A percentile compares a stretch with the other conserved stretches of the same genome.
Conservation (phyloP, 2,797 vertebrate genomes). For the Cuculus canorus region DNA sequence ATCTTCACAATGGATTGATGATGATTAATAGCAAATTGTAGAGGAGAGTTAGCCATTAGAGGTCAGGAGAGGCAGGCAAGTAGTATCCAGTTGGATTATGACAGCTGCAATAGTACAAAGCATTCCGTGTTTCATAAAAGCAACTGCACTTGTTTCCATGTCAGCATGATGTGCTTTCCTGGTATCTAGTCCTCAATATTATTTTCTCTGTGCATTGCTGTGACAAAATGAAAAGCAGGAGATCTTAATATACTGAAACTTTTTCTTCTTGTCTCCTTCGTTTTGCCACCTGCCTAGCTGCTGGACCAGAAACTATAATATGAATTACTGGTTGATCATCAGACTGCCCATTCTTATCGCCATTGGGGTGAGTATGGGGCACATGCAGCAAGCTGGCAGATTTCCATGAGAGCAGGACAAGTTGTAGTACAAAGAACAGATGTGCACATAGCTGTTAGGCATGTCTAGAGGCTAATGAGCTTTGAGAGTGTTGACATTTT, state of each 20-base stretch:
- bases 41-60: constrained; percentile 19
- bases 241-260: neutral
- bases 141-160: constrained; percentile 50
- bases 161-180: constrained; percentile 48
- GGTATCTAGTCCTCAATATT: constrained; percentile 26
- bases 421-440: neutral
- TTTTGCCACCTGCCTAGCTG: constrained; percentile 78
- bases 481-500: constrained; percentile 11
- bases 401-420: neutral
- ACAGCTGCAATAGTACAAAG: neutral
- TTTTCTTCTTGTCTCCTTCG: neutral
- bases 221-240: neutral
- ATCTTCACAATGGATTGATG: constrained; percentile 35
- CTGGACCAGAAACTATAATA: constrained; percentile 95
- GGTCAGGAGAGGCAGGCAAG: neutral
- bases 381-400: fast-evolving
- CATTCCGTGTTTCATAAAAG: constrained; percentile 38
- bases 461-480: neutral
- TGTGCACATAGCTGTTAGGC: neutral
- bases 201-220: constrained; percentile 24
- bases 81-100: neutral
- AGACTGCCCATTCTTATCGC: constrained; percentile 92
- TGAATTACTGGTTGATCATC: constrained; percentile 98
- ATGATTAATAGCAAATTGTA: constrained; percentile 44
- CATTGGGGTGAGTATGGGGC: constrained; percentile 86